A percentile compares a stretch with the other conserved stretches of the same genome.
Evolutionary conservation across 2,113 vertebrate genomes (phyloP).

Genomic region (Hippocampus mohnikei): DNA sequence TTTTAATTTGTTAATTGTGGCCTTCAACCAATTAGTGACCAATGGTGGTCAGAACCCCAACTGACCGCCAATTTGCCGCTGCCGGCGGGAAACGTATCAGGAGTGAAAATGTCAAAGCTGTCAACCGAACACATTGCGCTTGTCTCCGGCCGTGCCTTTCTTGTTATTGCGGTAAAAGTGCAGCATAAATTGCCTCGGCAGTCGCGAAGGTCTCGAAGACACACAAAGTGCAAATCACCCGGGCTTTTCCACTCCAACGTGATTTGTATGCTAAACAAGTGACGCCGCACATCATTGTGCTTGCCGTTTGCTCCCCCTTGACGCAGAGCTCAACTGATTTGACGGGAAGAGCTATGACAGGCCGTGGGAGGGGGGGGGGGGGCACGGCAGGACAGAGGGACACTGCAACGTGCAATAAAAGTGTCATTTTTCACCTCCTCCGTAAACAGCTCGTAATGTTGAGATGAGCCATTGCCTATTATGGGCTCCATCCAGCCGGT

Average conservation of each 20-base stretch:
- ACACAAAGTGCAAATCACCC: constrained; percentile 24
- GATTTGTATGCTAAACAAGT: constrained; percentile 27
- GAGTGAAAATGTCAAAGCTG: neutral
- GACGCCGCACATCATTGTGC: neutral
- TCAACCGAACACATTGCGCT: neutral
- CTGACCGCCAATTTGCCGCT: too few relatives aligned
- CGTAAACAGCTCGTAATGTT: constrained; percentile 65
- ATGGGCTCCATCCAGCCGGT: constrained; percentile 55
- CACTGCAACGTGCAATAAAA: constrained; percentile 59
- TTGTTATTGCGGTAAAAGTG: neutral
- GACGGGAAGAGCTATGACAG: neutral
- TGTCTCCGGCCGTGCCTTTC: neutral
- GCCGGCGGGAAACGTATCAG: too few relatives aligned
- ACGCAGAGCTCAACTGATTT: neutral
- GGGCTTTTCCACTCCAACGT: constrained; percentile 19
- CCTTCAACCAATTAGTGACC: too few relatives aligned
- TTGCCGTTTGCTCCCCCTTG: neutral
- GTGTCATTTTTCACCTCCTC: constrained; percentile 62
- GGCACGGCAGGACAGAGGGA: constrained; percentile 35
- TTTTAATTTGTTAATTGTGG: too few relatives aligned
- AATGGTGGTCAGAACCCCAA: too few relatives aligned
- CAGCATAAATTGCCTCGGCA: neutral
- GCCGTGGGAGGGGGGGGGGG: neutral
- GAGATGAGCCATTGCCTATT: constrained; percentile 73
- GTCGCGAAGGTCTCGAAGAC: neutral